Evolutionary conservation across 2,888 invertebrate species (phyloP), one percentile per base, ranked within the genome.

Genomic region (Rhagonycha fulva): DNA sequence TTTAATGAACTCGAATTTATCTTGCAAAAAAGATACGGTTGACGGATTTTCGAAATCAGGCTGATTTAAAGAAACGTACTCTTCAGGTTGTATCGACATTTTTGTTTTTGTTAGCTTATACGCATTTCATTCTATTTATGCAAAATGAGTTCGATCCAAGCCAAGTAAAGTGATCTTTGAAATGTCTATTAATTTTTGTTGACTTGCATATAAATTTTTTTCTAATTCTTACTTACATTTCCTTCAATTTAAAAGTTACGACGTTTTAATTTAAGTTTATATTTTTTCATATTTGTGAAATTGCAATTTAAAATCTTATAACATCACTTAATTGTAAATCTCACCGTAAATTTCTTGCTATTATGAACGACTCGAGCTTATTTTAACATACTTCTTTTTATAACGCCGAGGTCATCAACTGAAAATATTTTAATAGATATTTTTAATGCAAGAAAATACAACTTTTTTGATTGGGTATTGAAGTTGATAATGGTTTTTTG

Each of bases 61-160:
- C 32, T 72, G 76, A 70, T 76, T 76, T 73, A 76, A 62, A 19
- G 73, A 26, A 32, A 76, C 70, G 24, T 76, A 76, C n/a, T 76
- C 76, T 73, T 76, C 62, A 26, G 68, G 68, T 14, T 32, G 26
- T 28, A 68, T 68, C 14, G 28, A 62, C 70, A 70, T 70, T 62
- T 70, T 62, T 32, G 47, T n/a, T 47, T n/a, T 47, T n/a, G n/a
- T 47, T 47, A 47, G n/a, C n/a, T 47, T n/a, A n/a, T n/a, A 47
- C 47, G 47, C 47, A 47, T 47, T 47, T 47, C 47, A 47, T 47
- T 47, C 47, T 47, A 47, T 47, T 47, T 47, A 47, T 47, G 47
- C n/a, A n/a, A 47, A 47, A 47, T 47, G 47, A 47, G 63, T 14
- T 23, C 63, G 63, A 14, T 66, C 63, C 26, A 66, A 66, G 23